Base-by-base conservation (phyloP, 2,888 invertebrate genomes). In the Morpho achilles region DNA sequence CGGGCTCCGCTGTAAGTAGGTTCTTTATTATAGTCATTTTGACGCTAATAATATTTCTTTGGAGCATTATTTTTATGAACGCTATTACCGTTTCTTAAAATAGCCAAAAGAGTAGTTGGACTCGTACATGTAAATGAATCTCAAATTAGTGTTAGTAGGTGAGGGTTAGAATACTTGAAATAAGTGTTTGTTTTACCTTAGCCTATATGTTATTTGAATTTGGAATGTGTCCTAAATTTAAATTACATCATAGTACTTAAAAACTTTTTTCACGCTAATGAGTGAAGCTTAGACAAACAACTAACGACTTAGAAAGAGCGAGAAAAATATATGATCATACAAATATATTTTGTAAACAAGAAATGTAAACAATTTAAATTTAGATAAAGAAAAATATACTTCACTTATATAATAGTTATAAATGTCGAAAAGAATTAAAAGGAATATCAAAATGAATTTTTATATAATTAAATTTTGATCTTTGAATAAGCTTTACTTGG, bases 121-220 rank as follows among this genome's bases (percentile, higher is more conserved):
- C 79, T 43, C 39, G 22, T 39, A 44, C 32, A 77, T 72, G 73
- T 66, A 73, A 77, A 78, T 74, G 76, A 77, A 67, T 78, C 74
- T 80, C 3, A 75, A 73, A 76, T 77, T 81, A 79, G 76, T 84
- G 87, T 85, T 67, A 87, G 79, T 87, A 79, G 89, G 89, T 88
- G 87, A 89, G 84, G 88, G 89, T 87, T 86, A 84, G 73, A 69
- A 73, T 69, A 72, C 73, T 69, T 73, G 75, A 73, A 82, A 80
- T 80, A 76, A 79, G 76, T 76, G 67, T 64, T 54, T 70, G 62
- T 76, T 72, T 84, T 84, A 84, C 86, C 86, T 86, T 88, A 74
- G 79, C 87, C 86, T 80, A 80, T 70, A 75, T 85, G 75, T 60
- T 67, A 67, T 56, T 62, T 53, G 63, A 48, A 57, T 44, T 57